phyloP scores from a whole-genome alignment of 2,113 vertebrate species.

The Stegostoma tigrinum region DNA sequence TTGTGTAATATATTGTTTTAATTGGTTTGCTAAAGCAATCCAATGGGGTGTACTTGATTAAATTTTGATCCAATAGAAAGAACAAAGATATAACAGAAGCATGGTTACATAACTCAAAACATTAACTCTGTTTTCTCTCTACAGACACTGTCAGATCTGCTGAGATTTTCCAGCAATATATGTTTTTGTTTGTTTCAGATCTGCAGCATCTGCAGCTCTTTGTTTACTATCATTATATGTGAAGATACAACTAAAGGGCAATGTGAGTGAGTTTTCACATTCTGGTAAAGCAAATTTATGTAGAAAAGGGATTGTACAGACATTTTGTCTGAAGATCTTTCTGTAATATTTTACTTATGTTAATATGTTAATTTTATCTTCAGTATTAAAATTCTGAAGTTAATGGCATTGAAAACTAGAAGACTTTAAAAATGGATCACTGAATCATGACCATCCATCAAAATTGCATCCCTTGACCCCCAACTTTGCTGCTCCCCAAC shows the following conservation, averaged over 20 bases:
- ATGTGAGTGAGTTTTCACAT: not conserved
- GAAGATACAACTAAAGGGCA: not conserved
- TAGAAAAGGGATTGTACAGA: not conserved
- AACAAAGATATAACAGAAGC: too few species aligned
- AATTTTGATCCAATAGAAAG: not conserved
- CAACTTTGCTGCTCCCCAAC: too few species aligned
- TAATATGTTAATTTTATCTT: not conserved
- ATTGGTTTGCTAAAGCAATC: not conserved
- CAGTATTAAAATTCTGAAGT: not conserved
- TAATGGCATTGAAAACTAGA: not conserved
- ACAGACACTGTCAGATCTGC: too few species aligned
- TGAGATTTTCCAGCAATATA: too few species aligned
- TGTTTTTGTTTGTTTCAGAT: too few species aligned
- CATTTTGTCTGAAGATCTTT: not conserved
- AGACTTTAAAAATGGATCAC: not conserved
- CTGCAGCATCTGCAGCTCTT: too few species aligned
- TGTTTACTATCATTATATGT: too few species aligned
- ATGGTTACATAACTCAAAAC: too few species aligned
- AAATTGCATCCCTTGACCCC: not conserved
- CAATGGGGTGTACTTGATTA: not conserved
- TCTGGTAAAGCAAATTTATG: not conserved
- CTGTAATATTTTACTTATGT: not conserved
- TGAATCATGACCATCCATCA: not conserved
- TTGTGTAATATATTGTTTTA: not conserved
- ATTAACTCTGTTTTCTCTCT: too few species aligned